These are phyloP conservation scores for Aphaenogaster floridana DNA, from an alignment of 1,140 invertebrate species.

Conservation along the genomic window DNA sequence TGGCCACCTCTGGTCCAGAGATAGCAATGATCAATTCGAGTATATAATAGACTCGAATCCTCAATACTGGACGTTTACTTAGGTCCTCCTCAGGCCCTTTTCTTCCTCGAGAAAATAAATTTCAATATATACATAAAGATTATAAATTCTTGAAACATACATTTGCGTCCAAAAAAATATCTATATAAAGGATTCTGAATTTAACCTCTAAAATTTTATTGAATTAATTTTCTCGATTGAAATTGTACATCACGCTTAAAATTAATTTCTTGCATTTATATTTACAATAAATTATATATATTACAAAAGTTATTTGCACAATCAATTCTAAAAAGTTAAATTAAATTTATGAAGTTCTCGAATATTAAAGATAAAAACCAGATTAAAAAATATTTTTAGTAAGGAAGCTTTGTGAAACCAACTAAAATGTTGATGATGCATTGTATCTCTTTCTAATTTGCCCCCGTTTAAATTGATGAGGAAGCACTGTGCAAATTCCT, in stretches of 20 bases:
- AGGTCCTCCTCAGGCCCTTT: neutral
- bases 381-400: too few species aligned
- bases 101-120: neutral
- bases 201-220: neutral
- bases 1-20: too few species aligned
- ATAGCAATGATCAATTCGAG: neutral
- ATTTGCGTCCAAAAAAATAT: conserved; percentile 33
- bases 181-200: neutral
- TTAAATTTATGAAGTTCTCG: too few species aligned
- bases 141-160: neutral
- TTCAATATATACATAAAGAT: conserved; percentile 15
- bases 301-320: conserved; percentile 30
- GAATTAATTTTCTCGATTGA: conserved; percentile 9
- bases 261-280: conserved; percentile 40
- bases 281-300: conserved; percentile 62
- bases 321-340: neutral
- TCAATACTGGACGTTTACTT: neutral
- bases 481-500: too few species aligned
- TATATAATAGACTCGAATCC: neutral
- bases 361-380: too few species aligned
- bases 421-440: too few species aligned
- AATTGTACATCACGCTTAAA: conserved; percentile 14
- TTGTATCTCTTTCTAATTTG: too few species aligned
- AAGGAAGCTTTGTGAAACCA: too few species aligned
- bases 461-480: too few species aligned